phyloP scores from a whole-genome alignment of 2,113 vertebrate species.

The Rhineura floridana region DNA sequence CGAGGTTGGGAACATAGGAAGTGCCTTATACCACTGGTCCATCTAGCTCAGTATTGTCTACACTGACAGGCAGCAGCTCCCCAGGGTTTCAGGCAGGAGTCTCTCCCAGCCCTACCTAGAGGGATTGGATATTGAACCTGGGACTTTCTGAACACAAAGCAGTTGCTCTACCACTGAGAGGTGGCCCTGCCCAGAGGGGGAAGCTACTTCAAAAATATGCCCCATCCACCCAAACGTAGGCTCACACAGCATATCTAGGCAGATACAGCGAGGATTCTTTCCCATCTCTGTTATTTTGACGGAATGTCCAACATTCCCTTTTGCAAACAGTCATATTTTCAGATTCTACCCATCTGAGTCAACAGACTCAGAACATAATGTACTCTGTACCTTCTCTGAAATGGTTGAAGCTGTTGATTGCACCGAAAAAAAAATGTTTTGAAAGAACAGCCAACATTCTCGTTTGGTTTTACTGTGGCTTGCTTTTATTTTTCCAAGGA shows the following conservation, averaged over 20 bases:
- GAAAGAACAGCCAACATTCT: not conserved
- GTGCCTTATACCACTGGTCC: too few relatives aligned
- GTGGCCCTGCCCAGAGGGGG: too few relatives aligned
- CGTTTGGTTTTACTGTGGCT: not conserved
- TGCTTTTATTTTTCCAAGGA: not conserved
- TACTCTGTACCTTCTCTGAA: not conserved
- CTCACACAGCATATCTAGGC: not conserved
- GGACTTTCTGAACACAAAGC: too few relatives aligned
- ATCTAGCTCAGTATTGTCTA: too few relatives aligned
- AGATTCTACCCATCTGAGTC: slow-evolving; percentile 9
- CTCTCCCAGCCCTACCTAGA: too few relatives aligned
- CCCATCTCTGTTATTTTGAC: not conserved
- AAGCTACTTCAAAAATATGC: not conserved
- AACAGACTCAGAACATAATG: not conserved
- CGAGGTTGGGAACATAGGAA: too few relatives aligned
- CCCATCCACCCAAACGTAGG: not conserved
- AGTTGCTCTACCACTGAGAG: too few relatives aligned
- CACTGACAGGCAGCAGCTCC: too few relatives aligned
- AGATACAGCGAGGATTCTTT: not conserved
- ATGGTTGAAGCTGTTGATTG: not conserved
- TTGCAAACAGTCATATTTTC: not conserved
- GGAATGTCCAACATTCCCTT: not conserved
- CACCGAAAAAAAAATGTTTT: not conserved
- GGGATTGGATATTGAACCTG: too few relatives aligned
- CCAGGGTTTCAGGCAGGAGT: too few relatives aligned